phyloP scores from a whole-genome alignment of 2,797 vertebrate genomes.

The Sternarchorhynchus goeldii region DNA sequence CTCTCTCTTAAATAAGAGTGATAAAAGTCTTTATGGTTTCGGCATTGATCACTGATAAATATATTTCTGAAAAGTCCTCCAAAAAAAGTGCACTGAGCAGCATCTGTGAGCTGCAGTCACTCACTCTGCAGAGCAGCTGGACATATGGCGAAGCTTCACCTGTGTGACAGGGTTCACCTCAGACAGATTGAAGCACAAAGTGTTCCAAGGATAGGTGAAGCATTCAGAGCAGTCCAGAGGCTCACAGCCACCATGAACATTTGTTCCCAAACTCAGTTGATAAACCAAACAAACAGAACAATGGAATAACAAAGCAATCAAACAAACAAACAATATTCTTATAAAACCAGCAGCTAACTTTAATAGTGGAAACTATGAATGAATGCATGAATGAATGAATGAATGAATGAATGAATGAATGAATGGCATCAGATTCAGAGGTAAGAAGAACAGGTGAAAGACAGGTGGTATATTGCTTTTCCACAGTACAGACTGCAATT shows the following conservation, averaged over 20 bases:
- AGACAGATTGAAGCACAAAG: constrained; percentile 46
- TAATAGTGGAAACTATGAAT: too few relatives aligned
- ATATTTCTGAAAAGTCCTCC: not conserved
- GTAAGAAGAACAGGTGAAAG: too few relatives aligned
- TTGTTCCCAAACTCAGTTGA: not conserved
- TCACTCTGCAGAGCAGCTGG: constrained; percentile 27
- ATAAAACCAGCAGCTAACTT: too few relatives aligned
- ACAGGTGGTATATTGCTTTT: too few relatives aligned
- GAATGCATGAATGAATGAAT: not conserved
- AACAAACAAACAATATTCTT: too few relatives aligned
- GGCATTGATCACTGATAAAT: not conserved
- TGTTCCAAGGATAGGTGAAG: constrained; percentile 41
- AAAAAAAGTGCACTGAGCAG: not conserved
- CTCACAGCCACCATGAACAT: not conserved
- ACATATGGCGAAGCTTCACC: constrained; percentile 48
- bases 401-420: not conserved
- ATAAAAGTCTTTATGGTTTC: not conserved
- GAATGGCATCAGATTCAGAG: too few relatives aligned
- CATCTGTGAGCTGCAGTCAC: not conserved
- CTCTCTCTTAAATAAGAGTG: too few relatives aligned
- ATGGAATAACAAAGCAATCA: too few relatives aligned
- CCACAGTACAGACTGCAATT: too few relatives aligned
- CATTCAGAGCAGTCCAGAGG: not conserved
- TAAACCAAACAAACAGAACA: not conserved
- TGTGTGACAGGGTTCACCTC: constrained; percentile 38